Evolutionary conservation across 2,797 vertebrate species (phyloP).

Genomic region (Artibeus jamaicensis): DNA sequence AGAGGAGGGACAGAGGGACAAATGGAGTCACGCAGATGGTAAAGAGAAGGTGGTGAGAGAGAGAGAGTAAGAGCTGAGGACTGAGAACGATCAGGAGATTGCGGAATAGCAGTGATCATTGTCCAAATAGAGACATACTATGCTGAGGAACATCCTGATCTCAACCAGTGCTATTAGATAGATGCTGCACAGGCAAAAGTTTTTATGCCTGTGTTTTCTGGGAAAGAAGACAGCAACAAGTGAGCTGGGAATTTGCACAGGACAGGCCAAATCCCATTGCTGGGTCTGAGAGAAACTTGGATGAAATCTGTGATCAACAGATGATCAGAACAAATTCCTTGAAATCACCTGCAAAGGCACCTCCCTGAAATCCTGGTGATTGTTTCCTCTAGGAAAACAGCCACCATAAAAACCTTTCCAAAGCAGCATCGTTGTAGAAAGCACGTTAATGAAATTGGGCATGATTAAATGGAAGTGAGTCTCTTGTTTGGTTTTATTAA

Average conservation of each 20-base stretch:
- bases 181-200: background rate
- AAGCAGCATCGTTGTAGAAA: background rate
- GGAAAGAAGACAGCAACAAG: background rate
- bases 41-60: background rate
- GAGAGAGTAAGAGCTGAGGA: background rate
- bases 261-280: background rate
- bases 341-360: background rate
- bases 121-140: background rate
- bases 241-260: background rate
- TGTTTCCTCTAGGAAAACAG: background rate
- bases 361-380: background rate
- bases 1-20: background rate
- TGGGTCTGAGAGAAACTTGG: background rate
- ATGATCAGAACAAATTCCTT: slow-evolving; percentile 12
- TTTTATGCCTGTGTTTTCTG: background rate
- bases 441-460: background rate
- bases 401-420: background rate
- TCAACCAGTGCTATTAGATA: background rate
- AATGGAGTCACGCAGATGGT: background rate
- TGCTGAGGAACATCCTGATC: background rate
- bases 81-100: background rate
- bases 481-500: slow-evolving; percentile 60
- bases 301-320: background rate
- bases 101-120: background rate
- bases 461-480: slow-evolving; percentile 42